Evolutionary conservation across 2,113 vertebrate species (phyloP).

Genomic region (Pedionomus torquatus): DNA sequence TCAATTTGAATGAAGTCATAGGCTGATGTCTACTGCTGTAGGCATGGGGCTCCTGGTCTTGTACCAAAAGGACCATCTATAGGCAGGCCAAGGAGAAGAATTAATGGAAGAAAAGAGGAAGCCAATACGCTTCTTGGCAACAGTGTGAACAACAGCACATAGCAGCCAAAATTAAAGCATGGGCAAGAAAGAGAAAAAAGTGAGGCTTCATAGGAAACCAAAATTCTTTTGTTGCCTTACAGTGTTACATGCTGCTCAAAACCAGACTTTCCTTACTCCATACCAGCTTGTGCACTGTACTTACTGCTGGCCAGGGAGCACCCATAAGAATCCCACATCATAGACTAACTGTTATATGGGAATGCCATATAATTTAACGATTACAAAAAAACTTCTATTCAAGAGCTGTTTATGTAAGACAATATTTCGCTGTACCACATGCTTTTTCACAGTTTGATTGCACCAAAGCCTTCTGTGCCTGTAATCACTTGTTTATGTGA

Average conservation of each 20-base stretch:
- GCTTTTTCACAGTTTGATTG: background rate
- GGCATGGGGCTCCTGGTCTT: background rate
- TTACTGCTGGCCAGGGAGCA: background rate
- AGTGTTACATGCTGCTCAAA: background rate
- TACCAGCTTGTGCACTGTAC: background rate
- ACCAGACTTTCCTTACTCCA: background rate
- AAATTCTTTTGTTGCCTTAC: background rate
- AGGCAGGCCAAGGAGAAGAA: background rate
- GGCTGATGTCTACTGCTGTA: background rate
- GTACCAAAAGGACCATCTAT: background rate
- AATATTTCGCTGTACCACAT: background rate
- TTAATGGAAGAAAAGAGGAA: background rate
- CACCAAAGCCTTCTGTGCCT: background rate
- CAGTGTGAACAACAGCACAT: background rate
- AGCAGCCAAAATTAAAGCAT: background rate
- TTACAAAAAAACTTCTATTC: background rate
- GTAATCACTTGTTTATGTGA: background rate
- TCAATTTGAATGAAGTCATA: background rate
- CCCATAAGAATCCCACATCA: rapidly evolving
- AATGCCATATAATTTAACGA: background rate
- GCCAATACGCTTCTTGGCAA: background rate
- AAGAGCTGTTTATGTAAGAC: background rate
- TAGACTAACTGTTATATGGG: background rate
- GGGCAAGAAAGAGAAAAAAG: background rate
- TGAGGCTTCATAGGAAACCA: background rate